These are phyloP conservation scores for Watsonalla binaria DNA, from an alignment of 2,888 invertebrate species.

Conservation along the genomic window DNA sequence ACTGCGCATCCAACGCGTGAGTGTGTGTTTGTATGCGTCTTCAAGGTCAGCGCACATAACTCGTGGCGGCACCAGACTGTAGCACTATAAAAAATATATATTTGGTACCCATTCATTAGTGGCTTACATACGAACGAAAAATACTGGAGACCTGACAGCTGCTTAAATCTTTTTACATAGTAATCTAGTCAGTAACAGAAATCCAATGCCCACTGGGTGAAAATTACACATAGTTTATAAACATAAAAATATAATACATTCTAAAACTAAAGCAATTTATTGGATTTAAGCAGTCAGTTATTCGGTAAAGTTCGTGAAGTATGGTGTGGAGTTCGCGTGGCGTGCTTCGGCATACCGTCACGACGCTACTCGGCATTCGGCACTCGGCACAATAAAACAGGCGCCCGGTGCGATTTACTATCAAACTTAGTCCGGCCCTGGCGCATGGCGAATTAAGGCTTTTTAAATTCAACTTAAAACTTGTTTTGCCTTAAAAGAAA, in stretches of 20 bases:
- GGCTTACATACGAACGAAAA: too few species aligned
- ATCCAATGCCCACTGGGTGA: too few species aligned
- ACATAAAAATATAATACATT: neutral
- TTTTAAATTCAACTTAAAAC: constrained; percentile 18
- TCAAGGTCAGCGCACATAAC: too few species aligned
- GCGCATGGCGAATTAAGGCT: constrained; percentile 34
- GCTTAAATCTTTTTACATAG: too few species aligned
- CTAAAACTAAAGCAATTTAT: constrained; percentile 8
- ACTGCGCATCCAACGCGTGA: too few species aligned
- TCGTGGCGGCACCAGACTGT: too few species aligned
- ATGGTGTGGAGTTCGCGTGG: constrained; percentile 26
- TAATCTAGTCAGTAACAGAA: too few species aligned
- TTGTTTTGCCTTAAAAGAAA: too few species aligned
- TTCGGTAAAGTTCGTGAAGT: constrained; percentile 22
- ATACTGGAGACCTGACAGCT: too few species aligned
- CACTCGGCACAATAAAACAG: constrained; percentile 44
- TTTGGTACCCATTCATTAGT: too few species aligned
- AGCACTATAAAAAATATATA: too few species aligned
- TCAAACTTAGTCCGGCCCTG: constrained; percentile 46
- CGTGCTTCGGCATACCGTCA: constrained; percentile 40
- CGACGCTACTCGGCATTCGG: constrained; percentile 20
- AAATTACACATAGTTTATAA: neutral
- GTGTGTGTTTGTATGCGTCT: too few species aligned
- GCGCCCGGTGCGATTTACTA: constrained; percentile 63
- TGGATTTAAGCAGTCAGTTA: constrained; percentile 7